Conservation (phyloP, 2,113 vertebrate genomes). For the Pteropus alecto region DNA sequence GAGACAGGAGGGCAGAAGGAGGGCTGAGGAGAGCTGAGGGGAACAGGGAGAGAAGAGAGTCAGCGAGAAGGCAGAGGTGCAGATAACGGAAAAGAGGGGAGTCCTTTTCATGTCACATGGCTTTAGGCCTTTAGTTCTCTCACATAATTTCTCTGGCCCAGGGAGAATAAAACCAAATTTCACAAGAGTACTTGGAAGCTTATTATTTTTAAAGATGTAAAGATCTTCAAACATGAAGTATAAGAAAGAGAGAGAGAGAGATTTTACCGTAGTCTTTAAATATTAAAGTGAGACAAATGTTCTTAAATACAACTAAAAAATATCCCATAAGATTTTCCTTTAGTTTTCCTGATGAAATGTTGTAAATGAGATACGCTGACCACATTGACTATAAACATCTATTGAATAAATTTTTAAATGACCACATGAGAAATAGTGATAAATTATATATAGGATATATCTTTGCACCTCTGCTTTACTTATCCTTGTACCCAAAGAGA, state of each 20-base stretch:
- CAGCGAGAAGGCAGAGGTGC: not conserved
- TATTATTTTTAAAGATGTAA: constrained; percentile 30
- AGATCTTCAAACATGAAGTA: not conserved
- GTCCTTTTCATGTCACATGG: not conserved
- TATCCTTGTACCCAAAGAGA: not conserved
- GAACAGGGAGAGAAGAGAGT: not conserved
- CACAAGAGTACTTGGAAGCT: not conserved
- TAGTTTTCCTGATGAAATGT: constrained; percentile 31
- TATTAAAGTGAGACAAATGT: constrained; percentile 38
- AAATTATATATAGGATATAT: not conserved
- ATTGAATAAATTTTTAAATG: constrained; percentile 28
- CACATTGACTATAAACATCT: constrained; percentile 15
- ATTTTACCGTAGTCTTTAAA: constrained; percentile 29
- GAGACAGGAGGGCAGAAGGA: not conserved
- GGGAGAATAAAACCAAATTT: not conserved
- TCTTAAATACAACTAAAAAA: constrained; percentile 49
- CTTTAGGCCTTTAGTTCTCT: not conserved
- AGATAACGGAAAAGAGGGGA: not conserved
- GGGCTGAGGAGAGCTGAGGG: not conserved
- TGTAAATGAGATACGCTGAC: constrained; percentile 28
- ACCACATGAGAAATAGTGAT: not conserved
- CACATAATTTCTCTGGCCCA: not conserved
- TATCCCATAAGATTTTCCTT: not conserved
- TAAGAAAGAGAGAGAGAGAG: not conserved
- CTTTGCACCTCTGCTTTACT: not conserved